These are phyloP conservation scores for Agonopterix heracliana DNA, from an alignment of 2,888 invertebrate species.

Conservation along the genomic window DNA sequence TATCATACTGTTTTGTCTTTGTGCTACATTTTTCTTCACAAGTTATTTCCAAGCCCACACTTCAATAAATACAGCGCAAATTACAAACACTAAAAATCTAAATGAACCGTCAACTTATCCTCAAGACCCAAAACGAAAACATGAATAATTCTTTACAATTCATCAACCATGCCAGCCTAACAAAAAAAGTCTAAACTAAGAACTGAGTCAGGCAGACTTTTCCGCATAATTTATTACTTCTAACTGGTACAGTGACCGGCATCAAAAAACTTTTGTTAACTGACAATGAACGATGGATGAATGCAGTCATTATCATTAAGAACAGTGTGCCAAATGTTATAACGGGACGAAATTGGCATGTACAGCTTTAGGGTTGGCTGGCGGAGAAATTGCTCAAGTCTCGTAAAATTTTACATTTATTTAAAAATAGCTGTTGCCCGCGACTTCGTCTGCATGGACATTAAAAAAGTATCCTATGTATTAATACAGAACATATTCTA, in stretches of 20 bases:
- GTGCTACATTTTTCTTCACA: too few species aligned
- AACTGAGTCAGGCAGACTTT: background rate
- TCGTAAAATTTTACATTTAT: too few species aligned
- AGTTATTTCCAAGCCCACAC: too few species aligned
- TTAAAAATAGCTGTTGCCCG: too few species aligned
- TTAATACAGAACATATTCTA: too few species aligned
- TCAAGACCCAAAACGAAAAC: background rate
- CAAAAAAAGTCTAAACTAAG: background rate
- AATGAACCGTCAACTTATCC: background rate
- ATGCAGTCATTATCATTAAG: constrained; percentile 23
- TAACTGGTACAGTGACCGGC: constrained; percentile 1
- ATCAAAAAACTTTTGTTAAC: background rate
- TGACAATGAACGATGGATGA: constrained; percentile 1
- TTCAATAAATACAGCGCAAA: too few species aligned
- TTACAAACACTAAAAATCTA: too few species aligned
- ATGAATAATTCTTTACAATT: too few species aligned
- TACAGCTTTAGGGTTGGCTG: background rate
- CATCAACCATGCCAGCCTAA: background rate
- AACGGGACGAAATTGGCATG: constrained; percentile 15
- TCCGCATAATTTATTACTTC: background rate
- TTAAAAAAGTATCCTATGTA: too few species aligned
- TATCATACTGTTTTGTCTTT: too few species aligned
- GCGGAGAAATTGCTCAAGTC: too few species aligned
- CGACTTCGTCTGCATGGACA: too few species aligned
- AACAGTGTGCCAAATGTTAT: constrained; percentile 24